These are phyloP conservation scores for Antennarius maculatus DNA, from an alignment of 2,797 vertebrate species.

Conservation along the genomic window DNA sequence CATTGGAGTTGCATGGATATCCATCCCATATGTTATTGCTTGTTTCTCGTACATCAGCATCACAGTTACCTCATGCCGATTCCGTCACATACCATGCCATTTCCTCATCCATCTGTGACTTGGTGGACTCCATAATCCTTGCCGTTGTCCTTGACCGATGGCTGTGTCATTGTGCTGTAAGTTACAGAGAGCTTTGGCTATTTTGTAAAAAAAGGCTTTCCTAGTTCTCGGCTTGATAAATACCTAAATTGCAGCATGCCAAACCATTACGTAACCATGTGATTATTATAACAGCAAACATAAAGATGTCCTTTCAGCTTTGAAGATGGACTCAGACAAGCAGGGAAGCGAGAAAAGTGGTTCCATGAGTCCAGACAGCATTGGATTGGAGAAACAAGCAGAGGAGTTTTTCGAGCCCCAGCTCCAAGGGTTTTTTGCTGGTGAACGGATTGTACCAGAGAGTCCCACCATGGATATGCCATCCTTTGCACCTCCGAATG, in stretches of 20 bases:
- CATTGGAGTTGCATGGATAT: slow-evolving; percentile 64
- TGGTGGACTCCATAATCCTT: slow-evolving; percentile 74
- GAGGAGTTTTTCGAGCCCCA: slow-evolving; percentile 86
- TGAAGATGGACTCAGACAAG: slow-evolving; percentile 95
- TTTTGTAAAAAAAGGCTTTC: slow-evolving; percentile 65
- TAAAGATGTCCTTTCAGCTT: slow-evolving; percentile 97
- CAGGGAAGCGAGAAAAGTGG: slow-evolving; percentile 79
- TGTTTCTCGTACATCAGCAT: slow-evolving; percentile 75
- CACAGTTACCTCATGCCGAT: slow-evolving; percentile 77
- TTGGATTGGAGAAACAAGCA: slow-evolving; percentile 81
- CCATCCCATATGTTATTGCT: slow-evolving; percentile 71
- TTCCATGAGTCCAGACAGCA: slow-evolving; percentile 85
- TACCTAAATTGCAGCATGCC: slow-evolving; percentile 64
- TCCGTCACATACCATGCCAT: slow-evolving; percentile 76
- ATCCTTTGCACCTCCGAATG: slow-evolving; percentile 70
- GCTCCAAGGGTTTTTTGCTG: slow-evolving; percentile 85
- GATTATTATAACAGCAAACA: slow-evolving; percentile 87
- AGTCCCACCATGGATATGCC: slow-evolving; percentile 77
- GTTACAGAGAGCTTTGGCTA: slow-evolving; percentile 80
- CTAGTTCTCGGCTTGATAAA: slow-evolving; percentile 65
- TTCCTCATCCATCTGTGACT: slow-evolving; percentile 77
- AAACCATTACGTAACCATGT: slow-evolving; percentile 38
- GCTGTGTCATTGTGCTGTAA: slow-evolving; percentile 78
- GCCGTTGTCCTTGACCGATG: slow-evolving; percentile 75
- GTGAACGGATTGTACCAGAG: slow-evolving; percentile 81